These are phyloP conservation scores for Myotis pilosus DNA, from an alignment of 2,797 vertebrate species.

Conservation along the genomic window DNA sequence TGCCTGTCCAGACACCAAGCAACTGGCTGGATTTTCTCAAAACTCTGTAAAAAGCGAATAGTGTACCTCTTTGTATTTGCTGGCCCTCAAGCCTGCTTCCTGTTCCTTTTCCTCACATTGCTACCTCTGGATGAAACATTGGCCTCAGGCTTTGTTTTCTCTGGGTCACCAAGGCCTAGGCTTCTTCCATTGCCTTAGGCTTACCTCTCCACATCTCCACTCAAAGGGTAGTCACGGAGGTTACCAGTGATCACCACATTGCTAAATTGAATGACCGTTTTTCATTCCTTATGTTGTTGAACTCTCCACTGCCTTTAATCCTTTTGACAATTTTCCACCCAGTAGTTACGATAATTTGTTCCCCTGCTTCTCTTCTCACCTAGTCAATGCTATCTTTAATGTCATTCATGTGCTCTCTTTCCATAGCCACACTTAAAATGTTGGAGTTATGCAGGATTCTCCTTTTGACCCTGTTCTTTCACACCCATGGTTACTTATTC, in stretches of 20 bases:
- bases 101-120: not conserved
- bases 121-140: not conserved
- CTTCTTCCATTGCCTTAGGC: not conserved
- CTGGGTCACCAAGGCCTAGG: not conserved
- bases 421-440: not conserved
- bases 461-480: not conserved
- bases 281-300: not conserved
- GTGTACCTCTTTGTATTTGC: not conserved
- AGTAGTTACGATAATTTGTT: not conserved
- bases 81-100: not conserved
- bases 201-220: not conserved
- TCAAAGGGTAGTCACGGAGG: not conserved
- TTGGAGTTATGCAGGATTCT: not conserved
- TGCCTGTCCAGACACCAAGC: not conserved
- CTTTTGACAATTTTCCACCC: not conserved
- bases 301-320: not conserved
- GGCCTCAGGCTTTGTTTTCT: not conserved
- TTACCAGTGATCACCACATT: not conserved
- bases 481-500: not conserved
- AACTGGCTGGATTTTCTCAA: not conserved
- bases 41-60: not conserved
- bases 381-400: not conserved
- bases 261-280: not conserved
- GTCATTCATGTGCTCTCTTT: not conserved
- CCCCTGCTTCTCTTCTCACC: not conserved